Evolutionary conservation across 1,140 invertebrate genomes (phyloP).

Genomic region (Drosophila fuyamai): DNA sequence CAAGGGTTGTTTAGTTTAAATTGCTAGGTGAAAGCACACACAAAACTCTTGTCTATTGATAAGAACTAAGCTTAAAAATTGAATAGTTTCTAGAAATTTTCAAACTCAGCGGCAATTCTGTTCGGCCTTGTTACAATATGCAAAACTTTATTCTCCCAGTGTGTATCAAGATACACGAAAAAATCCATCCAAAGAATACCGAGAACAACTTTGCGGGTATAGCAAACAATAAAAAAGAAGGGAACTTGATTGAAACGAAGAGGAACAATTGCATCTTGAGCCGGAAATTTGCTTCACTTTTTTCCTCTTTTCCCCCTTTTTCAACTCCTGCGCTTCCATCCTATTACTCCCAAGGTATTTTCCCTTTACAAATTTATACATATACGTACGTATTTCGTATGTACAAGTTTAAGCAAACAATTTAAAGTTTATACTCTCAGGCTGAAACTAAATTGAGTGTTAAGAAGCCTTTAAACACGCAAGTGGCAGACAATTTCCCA

Average conservation of each 20-base stretch:
- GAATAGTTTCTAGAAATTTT: no score
- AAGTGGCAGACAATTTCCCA: conserved; percentile 21
- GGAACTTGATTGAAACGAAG: conserved; percentile 1
- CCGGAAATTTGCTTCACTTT: conserved; percentile 10
- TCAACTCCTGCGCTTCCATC: conserved; percentile 2
- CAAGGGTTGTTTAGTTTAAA: no score
- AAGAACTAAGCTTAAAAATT: no score
- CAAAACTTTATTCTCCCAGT: neutral
- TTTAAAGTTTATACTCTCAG: conserved; percentile 19
- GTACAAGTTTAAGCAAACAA: conserved; percentile 10
- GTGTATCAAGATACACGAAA: neutral
- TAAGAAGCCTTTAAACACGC: conserved; percentile 16
- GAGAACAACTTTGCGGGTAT: conserved; percentile 2
- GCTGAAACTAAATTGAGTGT: conserved; percentile 20
- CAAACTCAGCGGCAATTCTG: no score
- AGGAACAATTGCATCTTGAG: conserved; percentile 12
- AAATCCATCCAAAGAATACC: neutral
- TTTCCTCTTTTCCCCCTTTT: neutral
- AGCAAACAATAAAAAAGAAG: conserved; percentile 3
- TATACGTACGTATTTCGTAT: neutral
- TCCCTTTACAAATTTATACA: neutral
- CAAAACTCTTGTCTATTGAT: no score
- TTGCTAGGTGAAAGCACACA: no score
- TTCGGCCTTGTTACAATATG: no score
- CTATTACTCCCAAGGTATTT: conserved; percentile 10